Percentiles rank a stretch among this genome's conserved stretches.
Conservation (phyloP, 2,113 vertebrate genomes). For the Podilymbus podiceps region DNA sequence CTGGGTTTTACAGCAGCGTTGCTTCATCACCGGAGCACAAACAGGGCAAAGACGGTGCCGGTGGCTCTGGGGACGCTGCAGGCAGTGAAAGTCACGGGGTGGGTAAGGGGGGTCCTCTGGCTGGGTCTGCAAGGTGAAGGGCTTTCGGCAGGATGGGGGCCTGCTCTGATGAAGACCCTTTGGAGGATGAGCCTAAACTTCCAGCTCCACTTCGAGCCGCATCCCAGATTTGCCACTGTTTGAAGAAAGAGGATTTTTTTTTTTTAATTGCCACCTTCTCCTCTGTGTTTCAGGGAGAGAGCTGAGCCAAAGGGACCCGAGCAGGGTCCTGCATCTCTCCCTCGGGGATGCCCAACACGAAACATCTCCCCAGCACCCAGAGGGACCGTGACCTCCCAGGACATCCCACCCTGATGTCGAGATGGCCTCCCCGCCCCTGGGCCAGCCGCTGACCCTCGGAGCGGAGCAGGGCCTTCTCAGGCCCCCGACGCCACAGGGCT, state of each 20-base stretch:
- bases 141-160: not conserved
- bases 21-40: not conserved
- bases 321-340: not conserved
- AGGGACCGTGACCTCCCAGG: not conserved
- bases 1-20: not conserved
- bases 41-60: accelerated
- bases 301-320: not conserved
- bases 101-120: not conserved
- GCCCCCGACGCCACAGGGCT: accelerated
- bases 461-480: not conserved
- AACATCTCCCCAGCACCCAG: not conserved
- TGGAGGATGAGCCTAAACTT: not conserved
- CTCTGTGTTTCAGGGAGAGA: not conserved
- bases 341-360: not conserved
- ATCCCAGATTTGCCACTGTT: accelerated
- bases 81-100: not conserved
- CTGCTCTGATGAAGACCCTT: not conserved
- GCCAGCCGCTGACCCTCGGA: not conserved
- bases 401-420: not conserved
- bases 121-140: not conserved
- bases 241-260: not conserved
- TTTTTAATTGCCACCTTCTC: not conserved
- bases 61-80: not conserved
- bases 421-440: not conserved
- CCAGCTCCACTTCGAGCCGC: not conserved